Conservation (phyloP, 2,888 invertebrate genomes). For the Tridacna crocea region DNA sequence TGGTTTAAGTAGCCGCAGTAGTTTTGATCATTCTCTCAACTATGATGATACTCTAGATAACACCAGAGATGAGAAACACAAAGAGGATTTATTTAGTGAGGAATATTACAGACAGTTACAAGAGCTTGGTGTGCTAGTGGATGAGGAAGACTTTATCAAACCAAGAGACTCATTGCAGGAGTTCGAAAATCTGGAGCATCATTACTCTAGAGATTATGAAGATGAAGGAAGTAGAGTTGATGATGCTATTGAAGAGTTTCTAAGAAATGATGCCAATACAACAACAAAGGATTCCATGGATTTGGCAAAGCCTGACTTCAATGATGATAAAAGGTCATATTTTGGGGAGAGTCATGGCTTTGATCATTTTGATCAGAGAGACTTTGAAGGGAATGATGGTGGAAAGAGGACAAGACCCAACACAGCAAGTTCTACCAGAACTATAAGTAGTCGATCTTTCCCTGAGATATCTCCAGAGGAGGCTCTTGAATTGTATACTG, state of each 20-base stretch:
- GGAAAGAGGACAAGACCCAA: conserved; percentile 64
- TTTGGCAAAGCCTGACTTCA: conserved; percentile 45
- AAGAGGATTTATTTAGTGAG: conserved; percentile 73
- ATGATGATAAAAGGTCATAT: conserved; percentile 2
- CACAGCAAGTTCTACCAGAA: conserved; percentile 73
- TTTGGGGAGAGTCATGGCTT: conserved; percentile 41
- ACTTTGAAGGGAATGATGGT: conserved; percentile 57
- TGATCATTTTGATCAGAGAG: conserved; percentile 52
- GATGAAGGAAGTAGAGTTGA: conserved; percentile 46
- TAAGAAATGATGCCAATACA: conserved; percentile 39
- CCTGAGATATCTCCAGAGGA: conserved; percentile 77
- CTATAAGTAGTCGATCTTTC: conserved; percentile 75
- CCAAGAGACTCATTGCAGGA: conserved; percentile 76
- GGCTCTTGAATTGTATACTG: conserved; percentile 67
- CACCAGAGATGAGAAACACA: conserved; percentile 50
- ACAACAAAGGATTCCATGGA: conserved; percentile 59
- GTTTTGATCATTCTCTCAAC: conserved; percentile 67
- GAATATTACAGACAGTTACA: conserved; percentile 77
- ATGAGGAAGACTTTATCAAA: conserved; percentile 67
- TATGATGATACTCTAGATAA: conserved; percentile 58
- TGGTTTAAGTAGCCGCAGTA: conserved; percentile 65
- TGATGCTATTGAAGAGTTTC: conserved; percentile 63
- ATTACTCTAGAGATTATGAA: conserved; percentile 66
- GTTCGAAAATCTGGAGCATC: conserved; percentile 75
- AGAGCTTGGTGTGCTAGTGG: conserved; percentile 77